Evolutionary conservation across 2,797 vertebrate genomes (phyloP), one percentile per base, ranked within the genome.

Genomic region (Cossypha heuglini): DNA sequence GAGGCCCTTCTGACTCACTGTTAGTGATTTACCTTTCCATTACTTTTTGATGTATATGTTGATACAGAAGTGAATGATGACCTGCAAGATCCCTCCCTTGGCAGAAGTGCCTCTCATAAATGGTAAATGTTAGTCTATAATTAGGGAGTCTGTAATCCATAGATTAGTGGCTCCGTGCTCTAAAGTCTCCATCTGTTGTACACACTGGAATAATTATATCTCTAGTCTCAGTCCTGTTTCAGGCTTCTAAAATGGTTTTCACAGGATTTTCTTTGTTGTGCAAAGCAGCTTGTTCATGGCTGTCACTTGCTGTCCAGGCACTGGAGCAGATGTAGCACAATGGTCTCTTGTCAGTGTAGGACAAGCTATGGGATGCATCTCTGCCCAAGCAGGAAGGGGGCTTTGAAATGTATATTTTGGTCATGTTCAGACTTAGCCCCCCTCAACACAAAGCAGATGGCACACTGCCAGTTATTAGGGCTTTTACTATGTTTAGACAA

Each of bases 131-230:
- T 35, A 63, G 73, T 49, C 83, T 78, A 1, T 84, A 90, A 96
- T 93, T 86, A 95, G 74, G 74, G 86, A 91, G 69, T 78, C 95
- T 62, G 73, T 94, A 96, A 96, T 96, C 96, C 92, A 51, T 19
- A 88, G 96, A 95, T 96, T 85, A 96, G 86, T 59, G 86, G 38
- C 88, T 90, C 62, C 31, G 5, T 58, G 40, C 35, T 92, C 66
- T 68, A 7, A 86, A 94, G 74, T 72, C 95, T 86, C 96, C 96
- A 96, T 96, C 95, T 96, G 96, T 87, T 92, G 83, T 51, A 54
- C 86, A 88, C 73, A 62, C 71, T 92, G 92, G 92, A 92, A 84
- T 92, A 46, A 69, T 78, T 94, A 6, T 38, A 83, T 72, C 54
- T 90, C 35, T 18, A 49, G 68, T 37, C 80, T 78, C 67, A 31